Conservation (phyloP, 2,113 vertebrate species). For the Synodontis membranacea region DNA sequence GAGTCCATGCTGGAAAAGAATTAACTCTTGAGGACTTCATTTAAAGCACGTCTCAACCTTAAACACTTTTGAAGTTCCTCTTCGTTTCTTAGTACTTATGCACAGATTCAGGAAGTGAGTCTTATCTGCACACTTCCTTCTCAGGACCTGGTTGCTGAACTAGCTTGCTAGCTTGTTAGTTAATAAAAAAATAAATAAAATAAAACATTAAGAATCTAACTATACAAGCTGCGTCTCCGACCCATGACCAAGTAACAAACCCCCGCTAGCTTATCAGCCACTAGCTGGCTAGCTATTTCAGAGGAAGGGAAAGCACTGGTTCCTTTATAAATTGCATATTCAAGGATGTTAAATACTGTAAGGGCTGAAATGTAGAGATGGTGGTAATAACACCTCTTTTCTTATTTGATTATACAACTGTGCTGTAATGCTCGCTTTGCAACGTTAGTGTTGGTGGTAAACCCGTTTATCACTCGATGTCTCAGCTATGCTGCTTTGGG, state of each 20-base stretch:
- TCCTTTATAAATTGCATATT: not conserved
- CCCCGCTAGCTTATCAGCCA: not conserved
- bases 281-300: not conserved
- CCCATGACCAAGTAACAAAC: not conserved
- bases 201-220: not conserved
- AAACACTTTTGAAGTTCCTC: not conserved
- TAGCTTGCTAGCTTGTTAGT: not conserved
- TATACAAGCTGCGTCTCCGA: not conserved
- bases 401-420: not conserved
- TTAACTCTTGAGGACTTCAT: not conserved
- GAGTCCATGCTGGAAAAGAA: not conserved
- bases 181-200: too few relatives aligned
- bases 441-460: too few relatives aligned
- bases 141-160: not conserved
- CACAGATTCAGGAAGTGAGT: slow-evolving; percentile 7
- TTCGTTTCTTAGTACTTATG: not conserved
- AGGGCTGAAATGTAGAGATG: not conserved
- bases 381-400: not conserved
- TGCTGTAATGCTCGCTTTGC: not conserved
- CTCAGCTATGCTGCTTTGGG: not conserved
- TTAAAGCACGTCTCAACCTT: not conserved
- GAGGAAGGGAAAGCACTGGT: not conserved
- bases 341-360: not conserved
- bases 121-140: not conserved
- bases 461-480: not conserved